A percentile compares a stretch with the other conserved stretches of the same genome.
Conservation (phyloP, 2,888 invertebrate species). For the Drosophila limbata region DNA sequence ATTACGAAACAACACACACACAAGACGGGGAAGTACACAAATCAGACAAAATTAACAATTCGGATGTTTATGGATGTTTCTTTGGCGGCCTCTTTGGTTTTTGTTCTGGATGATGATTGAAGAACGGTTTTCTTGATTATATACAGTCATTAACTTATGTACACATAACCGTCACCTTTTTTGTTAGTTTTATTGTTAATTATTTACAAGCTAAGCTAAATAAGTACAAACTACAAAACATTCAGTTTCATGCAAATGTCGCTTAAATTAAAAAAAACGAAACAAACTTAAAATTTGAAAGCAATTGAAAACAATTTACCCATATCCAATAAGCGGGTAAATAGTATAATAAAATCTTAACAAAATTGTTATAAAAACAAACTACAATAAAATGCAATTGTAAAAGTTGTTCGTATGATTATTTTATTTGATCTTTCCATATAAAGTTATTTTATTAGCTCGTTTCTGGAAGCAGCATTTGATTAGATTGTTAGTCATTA, state of each 20-base stretch:
- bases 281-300: slow-evolving; percentile 10
- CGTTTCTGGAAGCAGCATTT: slow-evolving; percentile 37
- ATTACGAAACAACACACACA: background rate
- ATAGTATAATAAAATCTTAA: background rate
- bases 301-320: slow-evolving; percentile 23
- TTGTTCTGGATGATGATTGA: slow-evolving; percentile 11
- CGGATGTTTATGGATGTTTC: slow-evolving; percentile 18
- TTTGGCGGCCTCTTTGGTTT: slow-evolving; percentile 4
- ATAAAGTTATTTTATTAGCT: slow-evolving; percentile 27
- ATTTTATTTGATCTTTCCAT: slow-evolving; percentile 63
- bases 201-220: slow-evolving; percentile 56
- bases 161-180: slow-evolving; percentile 27
- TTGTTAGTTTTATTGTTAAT: slow-evolving; percentile 9
- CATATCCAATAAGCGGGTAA: slow-evolving; percentile 27
- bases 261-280: slow-evolving; percentile 1
- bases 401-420: slow-evolving; percentile 61
- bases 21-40: slow-evolving; percentile 14
- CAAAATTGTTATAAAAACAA: slow-evolving; percentile 29
- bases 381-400: slow-evolving; percentile 70
- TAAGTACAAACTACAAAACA: slow-evolving; percentile 8
- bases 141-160: slow-evolving; percentile 20
- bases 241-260: slow-evolving; percentile 35
- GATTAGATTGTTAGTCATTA: slow-evolving; percentile 41
- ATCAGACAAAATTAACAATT: slow-evolving; percentile 22
- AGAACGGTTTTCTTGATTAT: background rate